Evolutionary conservation across 2,797 vertebrate genomes (phyloP), one percentile per base, ranked within the genome.

Genomic region (Chaetophractus vellerosus): DNA sequence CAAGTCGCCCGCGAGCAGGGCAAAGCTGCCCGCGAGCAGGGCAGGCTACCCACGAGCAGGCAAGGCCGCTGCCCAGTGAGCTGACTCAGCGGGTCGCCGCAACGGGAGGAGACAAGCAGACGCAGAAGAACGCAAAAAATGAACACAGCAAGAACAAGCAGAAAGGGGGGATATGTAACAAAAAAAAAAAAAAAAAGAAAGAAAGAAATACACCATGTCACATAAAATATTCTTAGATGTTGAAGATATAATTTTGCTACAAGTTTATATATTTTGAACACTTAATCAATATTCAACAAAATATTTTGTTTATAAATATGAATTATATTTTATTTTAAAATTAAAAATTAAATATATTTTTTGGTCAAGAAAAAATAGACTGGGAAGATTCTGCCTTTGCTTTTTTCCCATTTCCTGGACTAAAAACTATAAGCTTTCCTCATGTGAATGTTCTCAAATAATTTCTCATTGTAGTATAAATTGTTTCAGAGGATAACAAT

Each of bases 321-420:
- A 69, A 87, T 33, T 45, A 72, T 90, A 76, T 88, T 38, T 90
- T 76, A 75, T 61, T 90, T 87, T 50, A 91, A 95, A 82, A 28
- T 38, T 10, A 50, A 71, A 80, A 79, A 45, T 74, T 80, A 68
- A 74, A 38, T 79, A 41, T 55, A 71, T 61, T 76, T 71, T 94
- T 68, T 57, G n/a, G 38, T 79, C 52, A 88, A 68, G 72, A 91
- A 91, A 61, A 38, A 36, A 33, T 52, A 48, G 10, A 36, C 23
- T 68, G 1, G 10, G 52, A 24, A 33, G n/a, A 38, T 79, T 41
- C 55, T 38, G 23, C 52, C n/a, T 57, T 91, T 74, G 18, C 18
- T 79, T 68, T 90, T 14, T 72, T 78, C n/a, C 71, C 90, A 23
- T 92, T 76, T 82, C 14, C 23, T 80, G 78, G 31, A 6, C 31